Evolutionary conservation across 2,113 vertebrate genomes (phyloP), one percentile per base, ranked within the genome.

Genomic region (Scomber scombrus): DNA sequence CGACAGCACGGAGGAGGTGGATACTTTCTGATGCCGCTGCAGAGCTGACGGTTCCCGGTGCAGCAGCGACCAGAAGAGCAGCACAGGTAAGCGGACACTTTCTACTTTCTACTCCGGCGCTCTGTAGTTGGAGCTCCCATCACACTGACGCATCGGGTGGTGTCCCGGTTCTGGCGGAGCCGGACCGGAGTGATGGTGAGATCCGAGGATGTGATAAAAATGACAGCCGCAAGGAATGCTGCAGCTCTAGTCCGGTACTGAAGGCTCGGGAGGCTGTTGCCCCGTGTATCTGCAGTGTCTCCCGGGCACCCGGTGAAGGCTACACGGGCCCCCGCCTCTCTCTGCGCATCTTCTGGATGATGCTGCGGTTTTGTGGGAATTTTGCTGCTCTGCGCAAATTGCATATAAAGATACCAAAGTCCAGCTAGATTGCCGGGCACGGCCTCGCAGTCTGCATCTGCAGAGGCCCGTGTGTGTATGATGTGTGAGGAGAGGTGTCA

Each of bases 361-460:
- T 93, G 91, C 91, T 93, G 93, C 93, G 91, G 89, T 94, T 89
- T 92, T 58, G 47, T 71, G 69, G 71, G 73, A n/a, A 85, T 89
- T 81, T 89, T 92, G 87, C 92, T 95, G 92, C 92, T 93, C 87
- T 94, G 93, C 93, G 92, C 93, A 95, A 95, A 93, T 87, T 26
- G 62, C 45, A 67, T 63, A 55, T 74, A 84, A 68, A 66, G 76
- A 63, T 14, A 18, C 9, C 49, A 45, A 46, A 76, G 66, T 72
- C 34, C 55, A 21, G 29, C 18, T 31, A 58, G 50, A 70, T 56
- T 61, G 82, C 31, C 69, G 10, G 56, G 56, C 61, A 45, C 13
- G 18, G 62, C 15, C 21, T 34, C 29, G 11, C 71, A 3, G 66
- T 1, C 8, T 68, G 65, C 61, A 71, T 79, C 81, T 78, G 82